These are phyloP conservation scores for Strigops habroptila DNA, from an alignment of 2,113 vertebrate species.

Conservation along the genomic window DNA sequence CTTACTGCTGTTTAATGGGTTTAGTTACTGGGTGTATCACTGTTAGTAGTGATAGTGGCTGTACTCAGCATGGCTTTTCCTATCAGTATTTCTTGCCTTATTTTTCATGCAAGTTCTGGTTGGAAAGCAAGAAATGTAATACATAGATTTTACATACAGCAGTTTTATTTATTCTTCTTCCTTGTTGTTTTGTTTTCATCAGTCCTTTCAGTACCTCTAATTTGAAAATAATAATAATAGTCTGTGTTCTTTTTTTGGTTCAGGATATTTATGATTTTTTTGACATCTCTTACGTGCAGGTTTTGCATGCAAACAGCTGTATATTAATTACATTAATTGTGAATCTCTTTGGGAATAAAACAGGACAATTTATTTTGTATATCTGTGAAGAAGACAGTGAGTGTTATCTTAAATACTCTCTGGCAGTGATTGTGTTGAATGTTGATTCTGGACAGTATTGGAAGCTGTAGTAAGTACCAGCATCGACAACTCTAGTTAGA, in stretches of 20 bases:
- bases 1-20: not conserved
- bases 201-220: not conserved
- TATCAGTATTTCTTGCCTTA: not conserved
- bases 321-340: not conserved
- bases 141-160: not conserved
- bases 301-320: not conserved
- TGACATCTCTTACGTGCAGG: not conserved
- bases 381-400: not conserved
- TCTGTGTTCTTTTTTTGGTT: not conserved
- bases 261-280: not conserved
- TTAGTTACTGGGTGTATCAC: not conserved
- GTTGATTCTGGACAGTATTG: not conserved
- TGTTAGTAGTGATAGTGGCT: not conserved
- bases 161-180: not conserved
- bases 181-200: not conserved
- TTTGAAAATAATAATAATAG: not conserved
- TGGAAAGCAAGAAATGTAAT: not conserved
- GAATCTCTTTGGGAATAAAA: not conserved
- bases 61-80: not conserved
- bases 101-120: not conserved
- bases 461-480: not conserved
- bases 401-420: not conserved
- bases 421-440: not conserved
- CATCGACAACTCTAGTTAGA: not conserved
- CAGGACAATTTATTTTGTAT: not conserved